Conservation (phyloP, 2,113 vertebrate genomes). For the Campylomormyrus tamandua region DNA sequence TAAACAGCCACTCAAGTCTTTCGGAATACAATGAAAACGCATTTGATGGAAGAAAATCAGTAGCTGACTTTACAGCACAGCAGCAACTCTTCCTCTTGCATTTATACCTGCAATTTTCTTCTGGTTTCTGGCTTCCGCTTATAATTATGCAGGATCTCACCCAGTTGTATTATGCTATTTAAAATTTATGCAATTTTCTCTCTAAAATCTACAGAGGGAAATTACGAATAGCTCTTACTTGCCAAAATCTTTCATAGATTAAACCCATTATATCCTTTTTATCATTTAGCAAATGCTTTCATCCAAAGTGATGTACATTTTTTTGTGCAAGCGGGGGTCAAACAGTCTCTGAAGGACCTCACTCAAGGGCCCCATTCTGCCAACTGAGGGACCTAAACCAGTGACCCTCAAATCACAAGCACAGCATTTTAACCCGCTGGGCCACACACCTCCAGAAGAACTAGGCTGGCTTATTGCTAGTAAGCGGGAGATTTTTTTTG, state of each 20-base stretch:
- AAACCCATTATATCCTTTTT: not conserved
- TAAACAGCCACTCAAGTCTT: not conserved
- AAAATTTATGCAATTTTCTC: not conserved
- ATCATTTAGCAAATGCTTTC: not conserved
- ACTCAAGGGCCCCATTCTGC: not conserved
- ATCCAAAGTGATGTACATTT: not conserved
- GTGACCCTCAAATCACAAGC: not conserved
- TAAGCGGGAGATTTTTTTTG: not conserved
- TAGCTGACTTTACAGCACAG: not conserved
- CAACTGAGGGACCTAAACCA: not conserved
- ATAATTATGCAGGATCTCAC: conserved; percentile 4
- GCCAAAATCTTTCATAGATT: not conserved
- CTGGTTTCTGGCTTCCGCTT: not conserved
- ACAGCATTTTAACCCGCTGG: not conserved
- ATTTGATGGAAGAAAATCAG: not conserved
- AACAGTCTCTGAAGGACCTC: not conserved
- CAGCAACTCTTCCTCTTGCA: not conserved
- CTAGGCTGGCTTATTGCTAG: not conserved
- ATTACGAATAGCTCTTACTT: not conserved
- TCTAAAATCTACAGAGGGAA: not conserved
- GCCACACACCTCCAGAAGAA: not conserved
- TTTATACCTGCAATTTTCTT: not conserved
- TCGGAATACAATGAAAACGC: not conserved
- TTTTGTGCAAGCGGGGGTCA: not conserved
- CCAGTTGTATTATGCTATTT: not conserved